These are phyloP conservation scores for Rhynchomys soricoides DNA, from an alignment of 2,113 vertebrate genomes.

Conservation along the genomic window DNA sequence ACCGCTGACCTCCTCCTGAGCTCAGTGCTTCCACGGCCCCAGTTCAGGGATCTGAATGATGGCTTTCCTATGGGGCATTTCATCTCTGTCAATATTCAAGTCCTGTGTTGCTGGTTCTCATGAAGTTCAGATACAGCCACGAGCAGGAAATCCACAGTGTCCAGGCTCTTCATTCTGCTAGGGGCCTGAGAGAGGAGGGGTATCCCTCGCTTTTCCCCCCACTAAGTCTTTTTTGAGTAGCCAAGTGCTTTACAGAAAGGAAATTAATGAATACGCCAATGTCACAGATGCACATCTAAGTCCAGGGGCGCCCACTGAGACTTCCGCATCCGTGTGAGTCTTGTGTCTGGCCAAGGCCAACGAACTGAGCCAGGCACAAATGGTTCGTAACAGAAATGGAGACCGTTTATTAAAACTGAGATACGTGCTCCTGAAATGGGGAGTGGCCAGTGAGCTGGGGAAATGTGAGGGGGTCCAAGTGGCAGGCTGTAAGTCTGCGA, in stretches of 20 bases:
- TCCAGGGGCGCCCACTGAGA: background rate
- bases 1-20: accelerated
- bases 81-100: no score
- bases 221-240: background rate
- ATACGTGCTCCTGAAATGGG: background rate
- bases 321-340: background rate
- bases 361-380: background rate
- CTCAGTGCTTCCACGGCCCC: accelerated
- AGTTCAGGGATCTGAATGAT: accelerated
- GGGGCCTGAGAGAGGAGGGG: accelerated
- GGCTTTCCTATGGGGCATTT: accelerated
- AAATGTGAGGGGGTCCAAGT: background rate
- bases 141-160: accelerated
- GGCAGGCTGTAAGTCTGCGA: background rate
- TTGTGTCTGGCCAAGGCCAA: background rate
- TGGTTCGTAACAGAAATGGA: no score
- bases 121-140: background rate
- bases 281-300: background rate
- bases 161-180: accelerated
- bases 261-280: background rate
- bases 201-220: background rate
- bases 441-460: no score
- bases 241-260: background rate
- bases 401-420: no score
- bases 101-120: background rate